Percentiles rank a stretch among this genome's conserved stretches.
phyloP scores from a whole-genome alignment of 1,140 invertebrate genomes.

The Trialeurodes vaporariorum region DNA sequence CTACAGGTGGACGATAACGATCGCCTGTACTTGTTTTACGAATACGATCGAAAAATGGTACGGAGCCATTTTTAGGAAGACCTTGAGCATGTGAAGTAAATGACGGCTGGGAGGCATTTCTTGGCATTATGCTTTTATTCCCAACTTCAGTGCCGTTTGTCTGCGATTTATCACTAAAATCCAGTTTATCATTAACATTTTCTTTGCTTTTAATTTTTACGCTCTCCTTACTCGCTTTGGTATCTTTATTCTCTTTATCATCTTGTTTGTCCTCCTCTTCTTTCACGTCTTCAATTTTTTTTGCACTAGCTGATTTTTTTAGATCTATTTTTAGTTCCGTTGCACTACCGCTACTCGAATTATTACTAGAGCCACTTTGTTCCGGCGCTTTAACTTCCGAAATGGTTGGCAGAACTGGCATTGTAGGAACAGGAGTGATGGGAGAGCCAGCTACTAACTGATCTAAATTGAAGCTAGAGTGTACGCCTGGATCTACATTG shows the following conservation, averaged over 20 bases:
- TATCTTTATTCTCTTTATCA: conserved; percentile 33
- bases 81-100: conserved; percentile 66
- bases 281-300: conserved; percentile 15
- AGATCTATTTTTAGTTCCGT: conserved; percentile 20
- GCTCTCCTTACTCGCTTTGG: conserved; percentile 17
- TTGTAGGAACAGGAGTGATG: conserved; percentile 63
- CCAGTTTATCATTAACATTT: background rate
- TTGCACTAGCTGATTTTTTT: conserved; percentile 15
- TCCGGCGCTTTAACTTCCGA: conserved; percentile 66
- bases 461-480: conserved; percentile 80
- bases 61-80: conserved; percentile 74
- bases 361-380: conserved; percentile 42
- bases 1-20: conserved; percentile 61
- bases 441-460: conserved; percentile 47
- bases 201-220: conserved; percentile 11
- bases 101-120: conserved; percentile 72
- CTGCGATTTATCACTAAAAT: background rate
- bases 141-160: background rate
- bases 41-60: conserved; percentile 73
- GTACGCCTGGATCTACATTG: conserved; percentile 74
- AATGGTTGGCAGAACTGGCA: conserved; percentile 77
- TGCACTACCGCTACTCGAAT: conserved; percentile 37
- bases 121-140: conserved; percentile 41
- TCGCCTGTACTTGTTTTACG: conserved; percentile 65
- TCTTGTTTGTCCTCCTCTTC: conserved; percentile 12